A percentile compares a stretch with the other conserved stretches of the same genome.
phyloP scores from a whole-genome alignment of 2,113 vertebrate species.

The Pygoscelis antarcticus region DNA sequence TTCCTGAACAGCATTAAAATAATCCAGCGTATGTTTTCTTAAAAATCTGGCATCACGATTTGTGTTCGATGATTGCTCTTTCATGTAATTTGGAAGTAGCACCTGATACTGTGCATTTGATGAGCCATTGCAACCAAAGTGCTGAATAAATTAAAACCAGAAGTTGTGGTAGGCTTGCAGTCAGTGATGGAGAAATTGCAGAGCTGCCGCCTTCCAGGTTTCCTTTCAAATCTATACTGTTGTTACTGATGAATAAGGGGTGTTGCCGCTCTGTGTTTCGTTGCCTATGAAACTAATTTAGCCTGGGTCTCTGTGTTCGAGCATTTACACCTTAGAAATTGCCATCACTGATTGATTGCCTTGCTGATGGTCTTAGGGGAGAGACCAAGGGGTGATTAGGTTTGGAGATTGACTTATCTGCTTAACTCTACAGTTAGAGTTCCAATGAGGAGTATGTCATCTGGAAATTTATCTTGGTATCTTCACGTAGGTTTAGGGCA shows the following conservation, averaged over 20 bases:
- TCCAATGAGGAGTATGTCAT: background rate
- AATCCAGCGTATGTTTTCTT: background rate
- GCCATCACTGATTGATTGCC: background rate
- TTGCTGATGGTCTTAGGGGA: background rate
- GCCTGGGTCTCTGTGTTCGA: background rate
- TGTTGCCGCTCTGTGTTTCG: background rate
- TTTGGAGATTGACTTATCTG: background rate
- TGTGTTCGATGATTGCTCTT: background rate
- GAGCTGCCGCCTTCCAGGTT: background rate
- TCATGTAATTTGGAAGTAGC: background rate
- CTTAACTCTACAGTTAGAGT: background rate
- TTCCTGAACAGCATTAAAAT: background rate
- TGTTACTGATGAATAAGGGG: background rate
- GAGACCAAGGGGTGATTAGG: background rate
- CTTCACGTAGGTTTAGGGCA: background rate
- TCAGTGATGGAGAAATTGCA: background rate
- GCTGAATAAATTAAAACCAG: background rate
- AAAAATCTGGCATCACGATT: background rate
- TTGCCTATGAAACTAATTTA: background rate
- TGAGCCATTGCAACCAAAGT: background rate
- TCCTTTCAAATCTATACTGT: background rate
- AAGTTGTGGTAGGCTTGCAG: background rate
- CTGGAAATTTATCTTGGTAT: background rate
- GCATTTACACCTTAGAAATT: background rate
- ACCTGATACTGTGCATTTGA: background rate